A percentile compares a stretch with the other conserved stretches of the same genome.
Evolutionary conservation across 2,888 invertebrate genomes (phyloP).

Genomic region (Athalia cordata): DNA sequence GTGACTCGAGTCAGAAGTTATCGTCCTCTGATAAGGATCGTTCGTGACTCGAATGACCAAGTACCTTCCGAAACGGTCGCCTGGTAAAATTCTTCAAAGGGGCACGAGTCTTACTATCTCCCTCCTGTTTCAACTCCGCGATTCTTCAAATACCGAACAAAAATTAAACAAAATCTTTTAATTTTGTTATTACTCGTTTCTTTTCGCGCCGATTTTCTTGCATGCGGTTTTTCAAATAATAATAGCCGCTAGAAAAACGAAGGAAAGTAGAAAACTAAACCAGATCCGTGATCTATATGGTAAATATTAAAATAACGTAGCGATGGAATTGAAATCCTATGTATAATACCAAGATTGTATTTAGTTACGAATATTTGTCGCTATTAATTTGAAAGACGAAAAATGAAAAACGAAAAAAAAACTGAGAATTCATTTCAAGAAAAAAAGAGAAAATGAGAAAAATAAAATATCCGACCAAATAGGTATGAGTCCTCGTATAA

Average conservation of each 20-base stretch:
- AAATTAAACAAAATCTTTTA: background rate
- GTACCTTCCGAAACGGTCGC: slow-evolving; percentile 21
- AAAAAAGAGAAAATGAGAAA: background rate
- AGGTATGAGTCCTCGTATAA: background rate
- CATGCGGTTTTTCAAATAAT: too few relatives aligned
- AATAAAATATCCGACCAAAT: background rate
- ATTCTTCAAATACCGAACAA: background rate
- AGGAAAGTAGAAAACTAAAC: too few relatives aligned
- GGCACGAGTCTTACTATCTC: slow-evolving; percentile 16
- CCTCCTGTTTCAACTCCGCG: background rate
- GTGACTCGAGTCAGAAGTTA: slow-evolving; percentile 24
- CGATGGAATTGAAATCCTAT: too few relatives aligned
- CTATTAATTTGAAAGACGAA: too few relatives aligned
- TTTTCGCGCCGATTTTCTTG: background rate
- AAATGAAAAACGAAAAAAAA: too few relatives aligned
- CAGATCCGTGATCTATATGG: too few relatives aligned
- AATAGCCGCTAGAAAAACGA: too few relatives aligned
- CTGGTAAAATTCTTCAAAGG: background rate
- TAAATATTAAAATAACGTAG: too few relatives aligned
- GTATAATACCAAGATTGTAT: too few relatives aligned
- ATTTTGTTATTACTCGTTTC: background rate
- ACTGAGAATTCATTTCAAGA: too few relatives aligned
- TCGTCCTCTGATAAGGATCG: slow-evolving; percentile 35
- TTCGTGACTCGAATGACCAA: slow-evolving; percentile 42
- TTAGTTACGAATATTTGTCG: too few relatives aligned